A percentile compares a stretch with the other conserved stretches of the same genome.
Evolutionary conservation across 2,113 vertebrate species (phyloP).

Genomic region (Brachypteracias leptosomus): DNA sequence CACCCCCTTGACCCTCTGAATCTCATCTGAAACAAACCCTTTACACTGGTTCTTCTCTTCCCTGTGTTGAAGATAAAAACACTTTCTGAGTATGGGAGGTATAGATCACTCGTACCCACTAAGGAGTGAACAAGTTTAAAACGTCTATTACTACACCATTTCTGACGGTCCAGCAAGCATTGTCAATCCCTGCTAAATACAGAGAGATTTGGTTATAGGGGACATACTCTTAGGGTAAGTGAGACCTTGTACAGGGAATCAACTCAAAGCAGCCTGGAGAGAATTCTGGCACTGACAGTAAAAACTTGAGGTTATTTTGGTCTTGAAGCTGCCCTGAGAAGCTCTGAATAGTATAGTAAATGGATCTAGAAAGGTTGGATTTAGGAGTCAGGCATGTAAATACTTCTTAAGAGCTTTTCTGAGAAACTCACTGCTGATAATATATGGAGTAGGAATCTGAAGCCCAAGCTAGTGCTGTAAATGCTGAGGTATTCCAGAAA

Average conservation of each 20-base stretch:
- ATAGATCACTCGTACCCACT: not conserved
- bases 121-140: not conserved
- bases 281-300: not conserved
- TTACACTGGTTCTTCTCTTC: not conserved
- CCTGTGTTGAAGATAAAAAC: not conserved
- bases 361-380: not conserved
- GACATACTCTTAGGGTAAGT: not conserved
- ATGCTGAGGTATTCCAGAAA: not conserved
- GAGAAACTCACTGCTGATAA: not conserved
- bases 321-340: not conserved
- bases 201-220: not conserved
- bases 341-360: not conserved
- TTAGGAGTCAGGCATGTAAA: constrained; percentile 13
- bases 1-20: not conserved
- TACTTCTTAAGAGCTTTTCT: constrained; percentile 19
- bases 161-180: not conserved
- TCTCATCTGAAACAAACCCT: not conserved
- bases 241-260: not conserved
- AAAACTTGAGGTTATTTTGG: not conserved
- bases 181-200: not conserved
- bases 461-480: not conserved
- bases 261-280: not conserved
- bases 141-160: not conserved
- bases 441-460: not conserved
- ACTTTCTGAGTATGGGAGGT: not conserved